Percentiles rank a stretch among this genome's conserved stretches.
Evolutionary conservation across 1,140 invertebrate genomes (phyloP).

Genomic region (Drosophila rhopaloa): DNA sequence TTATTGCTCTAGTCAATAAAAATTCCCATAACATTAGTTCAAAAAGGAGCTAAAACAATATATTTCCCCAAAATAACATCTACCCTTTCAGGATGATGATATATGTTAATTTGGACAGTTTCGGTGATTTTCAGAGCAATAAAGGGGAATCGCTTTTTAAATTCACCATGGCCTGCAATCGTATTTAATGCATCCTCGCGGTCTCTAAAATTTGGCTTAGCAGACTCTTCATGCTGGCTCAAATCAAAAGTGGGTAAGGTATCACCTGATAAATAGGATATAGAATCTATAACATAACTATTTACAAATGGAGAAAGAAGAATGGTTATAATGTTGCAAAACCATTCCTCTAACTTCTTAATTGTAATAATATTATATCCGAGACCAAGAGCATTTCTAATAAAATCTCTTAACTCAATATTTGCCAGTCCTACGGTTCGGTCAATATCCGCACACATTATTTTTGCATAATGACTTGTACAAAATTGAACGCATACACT

Average conservation of each 20-base stretch:
- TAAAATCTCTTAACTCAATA: not conserved
- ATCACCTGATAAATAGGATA: not conserved
- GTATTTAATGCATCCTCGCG: not conserved
- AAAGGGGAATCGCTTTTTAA: not conserved
- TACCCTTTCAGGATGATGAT: not conserved
- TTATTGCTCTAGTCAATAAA: slow-evolving; percentile 15
- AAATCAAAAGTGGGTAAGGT: not conserved
- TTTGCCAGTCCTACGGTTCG: not conserved
- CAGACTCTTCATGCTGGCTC: not conserved
- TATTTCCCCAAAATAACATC: slow-evolving; percentile 6
- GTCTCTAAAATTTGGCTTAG: not conserved
- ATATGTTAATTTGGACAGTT: not conserved
- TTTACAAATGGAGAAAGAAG: not conserved
- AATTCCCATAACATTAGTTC: slow-evolving; percentile 10
- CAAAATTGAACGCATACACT: not conserved
- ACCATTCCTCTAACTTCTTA: too few species aligned
- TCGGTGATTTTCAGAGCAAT: not conserved
- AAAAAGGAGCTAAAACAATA: not conserved
- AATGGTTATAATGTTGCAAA: too few species aligned
- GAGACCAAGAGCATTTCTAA: too few species aligned
- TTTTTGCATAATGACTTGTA: too few species aligned
- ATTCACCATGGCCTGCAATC: not conserved
- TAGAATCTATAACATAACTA: not conserved
- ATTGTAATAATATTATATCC: too few species aligned
- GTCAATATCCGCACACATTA: not conserved